phyloP scores from a whole-genome alignment of 2,113 vertebrate species.

The Glaucomys volans region DNA sequence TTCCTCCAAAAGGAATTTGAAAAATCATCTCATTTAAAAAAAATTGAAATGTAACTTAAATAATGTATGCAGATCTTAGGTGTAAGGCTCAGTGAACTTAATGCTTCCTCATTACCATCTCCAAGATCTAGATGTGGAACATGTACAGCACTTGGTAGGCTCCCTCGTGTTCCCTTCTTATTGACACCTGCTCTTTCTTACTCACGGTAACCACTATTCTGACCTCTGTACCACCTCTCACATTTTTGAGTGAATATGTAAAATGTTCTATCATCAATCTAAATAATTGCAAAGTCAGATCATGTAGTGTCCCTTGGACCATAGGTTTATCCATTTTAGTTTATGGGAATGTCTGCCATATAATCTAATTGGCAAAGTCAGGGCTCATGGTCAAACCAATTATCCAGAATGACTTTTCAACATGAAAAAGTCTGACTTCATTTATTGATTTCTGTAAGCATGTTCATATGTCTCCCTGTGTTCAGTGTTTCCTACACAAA shows the following conservation, averaged over 20 bases:
- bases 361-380: background rate
- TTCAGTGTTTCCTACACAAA: background rate
- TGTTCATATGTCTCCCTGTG: background rate
- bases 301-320: background rate
- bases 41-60: background rate
- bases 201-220: background rate
- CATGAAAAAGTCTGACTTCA: background rate
- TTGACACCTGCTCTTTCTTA: background rate
- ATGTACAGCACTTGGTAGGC: background rate
- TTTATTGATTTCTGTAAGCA: background rate
- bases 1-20: background rate
- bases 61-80: background rate
- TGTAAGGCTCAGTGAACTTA: background rate
- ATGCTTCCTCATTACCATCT: background rate
- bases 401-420: background rate
- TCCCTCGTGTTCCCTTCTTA: background rate
- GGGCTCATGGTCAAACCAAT: background rate
- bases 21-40: background rate
- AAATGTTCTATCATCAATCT: background rate
- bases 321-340: background rate
- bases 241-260: background rate
- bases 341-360: background rate
- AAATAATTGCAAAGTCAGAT: background rate
- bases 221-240: background rate
- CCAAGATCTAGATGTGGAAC: background rate